Base-by-base conservation (phyloP, 2,797 vertebrate genomes). In the Psittacula derbiana region DNA sequence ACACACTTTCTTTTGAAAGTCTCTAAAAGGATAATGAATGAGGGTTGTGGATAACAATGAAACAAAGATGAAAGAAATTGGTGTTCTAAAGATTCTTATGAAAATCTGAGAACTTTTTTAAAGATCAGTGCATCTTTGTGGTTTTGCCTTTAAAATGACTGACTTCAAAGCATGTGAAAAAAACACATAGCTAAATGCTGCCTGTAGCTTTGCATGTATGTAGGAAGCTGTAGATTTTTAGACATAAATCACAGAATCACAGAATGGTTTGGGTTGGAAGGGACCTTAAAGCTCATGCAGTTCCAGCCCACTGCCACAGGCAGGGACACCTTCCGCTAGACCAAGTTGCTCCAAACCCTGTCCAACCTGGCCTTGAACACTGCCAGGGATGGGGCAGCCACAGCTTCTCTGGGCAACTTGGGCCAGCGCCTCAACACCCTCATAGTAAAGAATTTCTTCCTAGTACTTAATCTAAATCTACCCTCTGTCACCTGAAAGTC, bases 111-210 rank as follows among this genome's bases (percentile, higher is more conserved):
- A 61, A 43, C 2, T 73, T 81, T 69, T 73, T 57, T 58, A 38
- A 79, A 58, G 33, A 16, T 60, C 4, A 23, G 12, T 44, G 3
- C 4, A 24, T 71, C 21, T 43, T 83, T 65, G 81, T 31, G 9
- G 16, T 25, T 91, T 79, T 88, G 55, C 17, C 11, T 61, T 81
- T 69, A 81, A 90, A 86, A 67, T 16, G 62, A 65, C 20, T 44
- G 30, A 38, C 64, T 76, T 44, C 23, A 60, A 72, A 80, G 36
- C 23, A 28, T 0, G 0, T 11, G 15, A 62, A 88, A 30, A n/a
- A 18, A 2, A 1, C 8, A 43, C 9, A 19, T 18, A 33, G 38
- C 25, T 66, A 36, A 65, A 64, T 1, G 0, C 8, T 82, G 2
- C 36, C 46, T 84, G 12, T 19, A 44, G n/a, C 11, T 79, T 76